Evolutionary conservation across 2,888 invertebrate genomes (phyloP).

Genomic region (Tiphia femorata): DNA sequence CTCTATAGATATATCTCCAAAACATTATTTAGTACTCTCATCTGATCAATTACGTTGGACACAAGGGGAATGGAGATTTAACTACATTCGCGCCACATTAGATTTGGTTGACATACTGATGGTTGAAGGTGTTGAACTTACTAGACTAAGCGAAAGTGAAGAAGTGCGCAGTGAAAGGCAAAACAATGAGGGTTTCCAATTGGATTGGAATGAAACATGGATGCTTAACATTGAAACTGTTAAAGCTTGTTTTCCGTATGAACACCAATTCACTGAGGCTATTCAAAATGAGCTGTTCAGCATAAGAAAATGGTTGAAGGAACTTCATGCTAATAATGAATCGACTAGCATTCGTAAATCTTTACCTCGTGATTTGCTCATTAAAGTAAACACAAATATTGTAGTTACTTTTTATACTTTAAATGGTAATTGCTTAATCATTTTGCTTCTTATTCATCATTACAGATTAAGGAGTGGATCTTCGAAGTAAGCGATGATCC

Average conservation of each 20-base stretch:
- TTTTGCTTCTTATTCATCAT: constrained; percentile 1
- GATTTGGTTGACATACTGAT: constrained; percentile 82
- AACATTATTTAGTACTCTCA: constrained; percentile 63
- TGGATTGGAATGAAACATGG: constrained; percentile 83
- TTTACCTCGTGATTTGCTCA: constrained; percentile 89
- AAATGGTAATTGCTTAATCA: neutral
- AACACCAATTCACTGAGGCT: constrained; percentile 89
- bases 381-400: constrained; percentile 75
- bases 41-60: constrained; percentile 63
- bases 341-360: constrained; percentile 75
- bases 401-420: neutral
- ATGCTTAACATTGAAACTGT: constrained; percentile 75
- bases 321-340: too few species aligned
- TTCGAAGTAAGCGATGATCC: constrained; percentile 98
- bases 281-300: constrained; percentile 92
- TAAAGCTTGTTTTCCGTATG: constrained; percentile 85
- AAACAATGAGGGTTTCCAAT: constrained; percentile 80
- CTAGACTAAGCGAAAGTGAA: constrained; percentile 74
- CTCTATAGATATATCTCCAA: constrained; percentile 63
- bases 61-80: constrained; percentile 61
- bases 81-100: constrained; percentile 71
- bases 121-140: constrained; percentile 78
- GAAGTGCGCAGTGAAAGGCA: constrained; percentile 79
- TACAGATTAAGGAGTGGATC: constrained; percentile 85
- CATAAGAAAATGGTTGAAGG: constrained; percentile 93